Evolutionary conservation across 35 echinoderm and acorn worm genomes (phyloP), one percentile per base, ranked within the genome.

Genomic region (Apostichopus parvimensis): DNA sequence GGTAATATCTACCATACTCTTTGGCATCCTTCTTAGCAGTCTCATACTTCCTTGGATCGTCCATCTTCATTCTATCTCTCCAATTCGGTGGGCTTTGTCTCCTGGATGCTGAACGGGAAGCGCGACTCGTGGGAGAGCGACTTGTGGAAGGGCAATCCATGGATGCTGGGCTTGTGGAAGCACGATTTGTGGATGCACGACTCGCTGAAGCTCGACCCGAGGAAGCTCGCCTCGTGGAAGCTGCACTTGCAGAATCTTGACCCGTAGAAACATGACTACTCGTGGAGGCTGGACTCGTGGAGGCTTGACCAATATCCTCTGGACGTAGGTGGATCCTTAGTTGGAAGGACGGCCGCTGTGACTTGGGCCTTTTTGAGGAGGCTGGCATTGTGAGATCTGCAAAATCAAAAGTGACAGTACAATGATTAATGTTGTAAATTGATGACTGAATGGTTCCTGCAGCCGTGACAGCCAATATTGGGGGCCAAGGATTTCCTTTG

Each of bases 1-100:
- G 53, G 23, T 86, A 86, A 86, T 86, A 86, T 18, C 28, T 10
- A 86, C 83, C 20, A 20, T 86, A 86, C 54, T 86, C 83, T 86
- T 86, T 86, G 4, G 83, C 83, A 34, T 57, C 4, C 54, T 57
- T 86, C 22, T 86, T 84, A 7, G 12, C 24, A 20, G 10, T 84
- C 54, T 23, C 54, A 86, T 59, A 86, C 54, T 59, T 59, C 54
- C 54, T 57, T 23, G 83, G 83, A 23, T 86, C 23, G 5, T 59
- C 54, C 22, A 11, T 57, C 23, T 86, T 86, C 83, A 86, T 86
- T 86, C 54, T 86, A 59, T 86, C 83, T 59, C 83, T 86, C 83
- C 83, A 64, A 86, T 86, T 86, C 23, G 57, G 83, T 18, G 83
- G 83, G 23, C 54, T 86, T 64, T 23, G 83, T 28, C 26, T 28